A percentile compares a stretch with the other conserved stretches of the same genome.
These are phyloP conservation scores for Amblyteles armatorius DNA, from an alignment of 2,888 invertebrate species.

Conservation along the genomic window DNA sequence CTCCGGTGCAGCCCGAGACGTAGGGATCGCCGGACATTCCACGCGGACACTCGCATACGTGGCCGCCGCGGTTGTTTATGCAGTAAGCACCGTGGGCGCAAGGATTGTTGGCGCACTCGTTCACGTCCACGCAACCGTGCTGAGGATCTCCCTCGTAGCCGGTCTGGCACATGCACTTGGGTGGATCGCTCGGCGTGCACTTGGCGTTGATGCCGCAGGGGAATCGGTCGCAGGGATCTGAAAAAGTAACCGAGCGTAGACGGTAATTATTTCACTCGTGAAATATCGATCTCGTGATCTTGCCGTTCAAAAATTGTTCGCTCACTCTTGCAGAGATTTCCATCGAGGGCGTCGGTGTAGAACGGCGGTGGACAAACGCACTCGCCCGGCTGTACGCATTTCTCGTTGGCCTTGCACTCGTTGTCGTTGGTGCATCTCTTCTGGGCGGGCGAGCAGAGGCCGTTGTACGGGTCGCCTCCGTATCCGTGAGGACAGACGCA, in stretches of 20 bases:
- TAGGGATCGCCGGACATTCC: constrained; percentile 95
- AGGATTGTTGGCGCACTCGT: constrained; percentile 94
- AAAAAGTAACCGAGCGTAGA: constrained; percentile 2
- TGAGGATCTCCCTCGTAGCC: constrained; percentile 95
- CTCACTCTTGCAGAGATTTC: constrained; percentile 93
- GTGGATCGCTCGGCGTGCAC: constrained; percentile 95
- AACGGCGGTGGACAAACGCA: constrained; percentile 97
- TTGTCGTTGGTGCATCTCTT: constrained; percentile 93
- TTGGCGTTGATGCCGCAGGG: constrained; percentile 96
- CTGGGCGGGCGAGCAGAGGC: constrained; percentile 93
- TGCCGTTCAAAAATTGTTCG: constrained; percentile 34
- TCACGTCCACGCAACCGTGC: constrained; percentile 93
- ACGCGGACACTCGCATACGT: constrained; percentile 93
- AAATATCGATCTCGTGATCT: background rate
- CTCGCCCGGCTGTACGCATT: constrained; percentile 96
- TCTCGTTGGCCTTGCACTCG: constrained; percentile 94
- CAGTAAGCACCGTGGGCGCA: constrained; percentile 96
- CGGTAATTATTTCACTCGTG: background rate
- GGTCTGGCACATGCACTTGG: constrained; percentile 94
- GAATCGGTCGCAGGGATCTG: constrained; percentile 93
- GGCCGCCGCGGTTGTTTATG: constrained; percentile 94
- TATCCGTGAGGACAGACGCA: constrained; percentile 94
- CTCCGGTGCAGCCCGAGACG: constrained; percentile 90
- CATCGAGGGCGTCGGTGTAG: constrained; percentile 93
- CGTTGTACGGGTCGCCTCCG: constrained; percentile 92